These are phyloP conservation scores for Chitala chitala DNA, from an alignment of 2,113 vertebrate genomes.

Conservation along the genomic window DNA sequence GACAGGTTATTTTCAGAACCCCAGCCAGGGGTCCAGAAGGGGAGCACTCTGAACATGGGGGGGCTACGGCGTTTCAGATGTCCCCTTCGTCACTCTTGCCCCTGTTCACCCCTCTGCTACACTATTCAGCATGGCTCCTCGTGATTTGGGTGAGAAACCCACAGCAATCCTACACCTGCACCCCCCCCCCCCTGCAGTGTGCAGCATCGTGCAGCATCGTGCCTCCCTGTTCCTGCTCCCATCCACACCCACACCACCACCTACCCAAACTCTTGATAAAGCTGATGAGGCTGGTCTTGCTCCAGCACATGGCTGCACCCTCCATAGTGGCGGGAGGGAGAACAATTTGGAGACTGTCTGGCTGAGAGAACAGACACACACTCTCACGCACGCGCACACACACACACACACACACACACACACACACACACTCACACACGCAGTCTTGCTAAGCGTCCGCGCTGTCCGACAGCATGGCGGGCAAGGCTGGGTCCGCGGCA, in stretches of 20 bases:
- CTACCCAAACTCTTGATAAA: conserved; percentile 94
- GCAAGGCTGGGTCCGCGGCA: no score
- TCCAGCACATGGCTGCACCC: conserved; percentile 83
- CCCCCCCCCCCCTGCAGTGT: not conserved
- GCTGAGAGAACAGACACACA: no score
- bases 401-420: no score
- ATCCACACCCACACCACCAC: conserved; percentile 46
- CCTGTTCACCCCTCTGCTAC: conserved; percentile 18
- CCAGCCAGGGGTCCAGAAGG: not conserved
- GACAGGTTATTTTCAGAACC: not conserved
- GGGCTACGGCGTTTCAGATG: not conserved
- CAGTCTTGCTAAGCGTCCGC: no score
- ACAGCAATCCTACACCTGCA: conserved; percentile 35
- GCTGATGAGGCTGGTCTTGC: conserved; percentile 82
- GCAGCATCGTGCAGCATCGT: conserved; percentile 9
- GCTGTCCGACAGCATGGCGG: no score
- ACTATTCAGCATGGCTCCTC: not conserved
- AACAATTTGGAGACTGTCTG: conserved; percentile 33
- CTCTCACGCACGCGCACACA: no score
- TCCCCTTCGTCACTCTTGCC: conserved; percentile 18
- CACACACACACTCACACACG: no score
- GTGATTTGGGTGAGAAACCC: conserved; percentile 26
- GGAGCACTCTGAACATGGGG: not conserved
- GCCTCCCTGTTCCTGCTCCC: no score
- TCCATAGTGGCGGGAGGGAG: conserved; percentile 66